Evolutionary conservation across 2,797 vertebrate species (phyloP).

Genomic region (Falco columbarius): DNA sequence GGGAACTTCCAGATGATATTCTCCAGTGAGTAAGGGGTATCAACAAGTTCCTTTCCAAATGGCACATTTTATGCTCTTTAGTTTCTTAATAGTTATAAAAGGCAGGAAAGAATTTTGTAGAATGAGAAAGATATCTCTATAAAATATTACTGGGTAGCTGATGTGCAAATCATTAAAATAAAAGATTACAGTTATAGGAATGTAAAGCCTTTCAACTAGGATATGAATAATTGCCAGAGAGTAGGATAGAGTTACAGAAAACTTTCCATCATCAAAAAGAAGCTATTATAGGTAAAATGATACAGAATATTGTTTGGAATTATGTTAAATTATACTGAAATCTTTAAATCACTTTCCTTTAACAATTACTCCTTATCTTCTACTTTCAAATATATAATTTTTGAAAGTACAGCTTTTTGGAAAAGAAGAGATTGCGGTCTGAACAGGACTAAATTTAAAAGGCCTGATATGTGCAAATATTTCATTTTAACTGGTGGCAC

Average conservation of each 20-base stretch:
- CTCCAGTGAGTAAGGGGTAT: background rate
- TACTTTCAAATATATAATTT: background rate
- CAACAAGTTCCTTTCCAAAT: slow-evolving; percentile 11
- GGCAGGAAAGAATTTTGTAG: background rate
- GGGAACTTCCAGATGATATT: background rate
- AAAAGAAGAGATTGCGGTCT: background rate
- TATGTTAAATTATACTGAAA: slow-evolving; percentile 29
- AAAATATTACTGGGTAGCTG: slow-evolving; percentile 19
- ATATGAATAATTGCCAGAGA: slow-evolving; percentile 15
- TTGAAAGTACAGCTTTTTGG: background rate
- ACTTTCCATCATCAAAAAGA: background rate
- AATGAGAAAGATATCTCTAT: background rate
- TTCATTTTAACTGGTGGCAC: slow-evolving; percentile 1
- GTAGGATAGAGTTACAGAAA: slow-evolving; percentile 8
- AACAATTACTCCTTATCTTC: background rate
- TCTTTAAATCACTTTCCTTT: slow-evolving; percentile 37
- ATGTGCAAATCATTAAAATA: slow-evolving; percentile 40
- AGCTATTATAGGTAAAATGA: slow-evolving; percentile 24
- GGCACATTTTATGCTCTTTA: background rate
- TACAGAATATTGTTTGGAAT: slow-evolving; percentile 34
- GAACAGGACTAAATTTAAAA: slow-evolving; percentile 2
- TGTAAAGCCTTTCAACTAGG: slow-evolving; percentile 29
- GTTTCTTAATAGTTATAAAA: background rate
- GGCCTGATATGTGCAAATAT: background rate
- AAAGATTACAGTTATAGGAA: slow-evolving; percentile 15